phyloP scores from a whole-genome alignment of 2,888 invertebrate genomes.

The Biston betularia region DNA sequence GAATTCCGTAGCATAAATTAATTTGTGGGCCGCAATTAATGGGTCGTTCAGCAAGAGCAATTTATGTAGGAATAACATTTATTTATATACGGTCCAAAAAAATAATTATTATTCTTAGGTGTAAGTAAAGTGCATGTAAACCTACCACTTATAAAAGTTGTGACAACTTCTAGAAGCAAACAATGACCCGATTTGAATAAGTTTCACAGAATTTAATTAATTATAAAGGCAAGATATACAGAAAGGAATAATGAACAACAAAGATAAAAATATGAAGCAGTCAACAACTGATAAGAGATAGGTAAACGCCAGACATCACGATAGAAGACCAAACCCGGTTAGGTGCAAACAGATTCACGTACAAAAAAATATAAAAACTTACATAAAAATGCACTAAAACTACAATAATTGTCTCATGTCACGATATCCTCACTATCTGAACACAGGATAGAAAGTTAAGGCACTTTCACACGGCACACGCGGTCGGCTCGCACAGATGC shows the following conservation, averaged over 20 bases:
- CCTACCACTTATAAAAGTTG: no score
- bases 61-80: no score
- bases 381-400: conserved; percentile 27
- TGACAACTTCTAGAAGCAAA: no score
- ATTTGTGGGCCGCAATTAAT: no score
- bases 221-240: neutral
- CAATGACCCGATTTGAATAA: neutral
- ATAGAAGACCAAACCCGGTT: conserved; percentile 6
- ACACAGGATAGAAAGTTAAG: conserved; percentile 63
- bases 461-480: conserved; percentile 63
- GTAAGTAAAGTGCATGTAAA: no score
- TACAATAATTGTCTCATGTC: conserved; percentile 22
- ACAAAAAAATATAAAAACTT: conserved; percentile 12
- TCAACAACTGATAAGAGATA: conserved; percentile 10
- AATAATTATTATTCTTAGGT: no score
- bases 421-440: conserved; percentile 21
- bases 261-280: conserved; percentile 9
- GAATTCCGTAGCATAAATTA: no score
- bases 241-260: neutral
- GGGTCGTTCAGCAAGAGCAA: no score
- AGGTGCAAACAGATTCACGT: neutral
- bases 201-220: neutral
- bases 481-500: conserved; percentile 36
- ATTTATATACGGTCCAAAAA: no score
- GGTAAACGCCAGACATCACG: neutral